Evolutionary conservation across 2,113 vertebrate genomes (phyloP), one percentile per base, ranked within the genome.

Genomic region (Notarius lentiginosus): DNA sequence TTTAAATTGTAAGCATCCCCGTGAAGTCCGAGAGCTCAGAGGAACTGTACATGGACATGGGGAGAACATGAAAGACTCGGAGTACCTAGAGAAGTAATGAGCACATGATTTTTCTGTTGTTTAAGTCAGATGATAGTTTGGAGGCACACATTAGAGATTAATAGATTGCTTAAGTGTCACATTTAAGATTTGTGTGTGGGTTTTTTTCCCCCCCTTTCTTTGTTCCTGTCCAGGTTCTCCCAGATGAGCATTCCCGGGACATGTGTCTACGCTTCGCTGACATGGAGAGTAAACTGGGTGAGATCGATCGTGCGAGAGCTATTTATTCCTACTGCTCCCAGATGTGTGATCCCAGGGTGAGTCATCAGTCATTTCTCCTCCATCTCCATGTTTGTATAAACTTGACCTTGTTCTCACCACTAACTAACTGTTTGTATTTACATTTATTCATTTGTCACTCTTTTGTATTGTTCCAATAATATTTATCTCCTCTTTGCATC

Each of bases 321-420:
- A 97, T 99, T 91, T 99, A 98, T 92, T 98, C 96, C 70, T 97
- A 96, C 94, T 99, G 98, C 91, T 98, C 97, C 0, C 97, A 99
- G 93, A 97, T 99, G 89, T 98, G 97, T 34, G 98, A 99, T 87
- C 98, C 98, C 1, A 92, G 97, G 93, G 97, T 99, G 89, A 93
- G 90, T 82, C 10, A 15, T 63, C 56, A 15, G 10, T 9, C 47
- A 0, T 34, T 47, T 30, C 82, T 12, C 11, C 27, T 79, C n/a
- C 49, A 4, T 5, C 30, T 66, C 5, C 17, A 2, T 1, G 1
- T 58, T 14, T 77, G 55, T 55, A 55, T 55, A 66, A 10, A 75
- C 41, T 22, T 9, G 41, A 75, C 41, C 24, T 47, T 5, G 72
- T 6, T 49, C 20, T 75, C 22, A 11, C 2, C 18, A 10, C 30